Base-by-base conservation (phyloP, 2,888 invertebrate species). In the Harpalus rubripes region DNA sequence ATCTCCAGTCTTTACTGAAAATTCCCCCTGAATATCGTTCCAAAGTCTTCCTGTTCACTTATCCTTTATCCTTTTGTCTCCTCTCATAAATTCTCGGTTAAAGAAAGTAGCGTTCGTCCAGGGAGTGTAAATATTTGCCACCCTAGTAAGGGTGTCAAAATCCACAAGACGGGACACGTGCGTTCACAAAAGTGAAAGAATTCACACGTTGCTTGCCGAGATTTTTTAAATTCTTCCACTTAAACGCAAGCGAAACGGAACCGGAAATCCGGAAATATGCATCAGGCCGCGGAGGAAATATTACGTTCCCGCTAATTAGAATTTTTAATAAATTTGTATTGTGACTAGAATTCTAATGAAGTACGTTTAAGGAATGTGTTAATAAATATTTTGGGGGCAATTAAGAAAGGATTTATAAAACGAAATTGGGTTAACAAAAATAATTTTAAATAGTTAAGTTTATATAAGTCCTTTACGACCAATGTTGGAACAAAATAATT, bases 231-330 rank as follows among this genome's bases (percentile, higher is more conserved):
- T 74, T 74, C 74, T 52, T 74, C 15, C 32, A 74, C 74, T 74
- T 74, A 52, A 12, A 44, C 74, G 74, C 52, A 74, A 74, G 52
- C n/a, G 39, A 26, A 65, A 32, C 72, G 44, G 74, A 22, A 52
- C 16, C 22, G 44, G 74, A 18, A 74, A 72, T 7, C 52, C 58
- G 78, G 56, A 32, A 78, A 32, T 78, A 58, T 58, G 58, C 78
- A 18, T 26, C 32, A 10, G 78, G 44, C 74, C 74, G 52, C 52
- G 12, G 74, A 16, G 78, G 78, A 78, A 78, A 26, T 78, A 56
- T 78, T 58, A 74, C 44, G 32, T 78, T 78, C 58, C 78, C 78
- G 78, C 58, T 78, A 78, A 78, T 78, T 78, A 78, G 18, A 78
- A 78, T 78, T 78, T 78, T 78, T 78, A 78, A 58, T 74, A 74